A percentile compares a stretch with the other conserved stretches of the same genome.
phyloP scores from a whole-genome alignment of 1,140 invertebrate species.

The Aporrectodea caliginosa region DNA sequence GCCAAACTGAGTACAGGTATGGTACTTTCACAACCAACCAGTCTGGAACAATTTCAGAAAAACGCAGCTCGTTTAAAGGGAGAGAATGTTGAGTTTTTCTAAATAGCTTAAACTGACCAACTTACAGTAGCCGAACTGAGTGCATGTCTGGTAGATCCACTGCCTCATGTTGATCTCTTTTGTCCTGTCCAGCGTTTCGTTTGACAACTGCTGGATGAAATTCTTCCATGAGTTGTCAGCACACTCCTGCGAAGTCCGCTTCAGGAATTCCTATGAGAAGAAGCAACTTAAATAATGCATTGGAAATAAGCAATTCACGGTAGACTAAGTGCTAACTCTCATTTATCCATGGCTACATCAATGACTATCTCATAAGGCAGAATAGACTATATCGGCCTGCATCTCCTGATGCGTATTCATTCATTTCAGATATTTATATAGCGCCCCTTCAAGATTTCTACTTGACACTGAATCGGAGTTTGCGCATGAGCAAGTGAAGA shows the following conservation, averaged over 20 bases:
- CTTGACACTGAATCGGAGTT: too few relatives aligned
- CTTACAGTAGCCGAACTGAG: conserved; percentile 90
- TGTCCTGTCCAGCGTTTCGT: conserved; percentile 61
- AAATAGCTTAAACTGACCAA: conserved; percentile 48
- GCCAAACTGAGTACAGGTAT: conserved; percentile 90
- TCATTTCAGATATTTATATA: too few relatives aligned
- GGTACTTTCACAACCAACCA: conserved; percentile 83
- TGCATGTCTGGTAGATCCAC: conserved; percentile 91
- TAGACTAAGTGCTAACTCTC: too few relatives aligned
- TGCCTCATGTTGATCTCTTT: conserved; percentile 55
- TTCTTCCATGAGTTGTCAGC: conserved; percentile 76
- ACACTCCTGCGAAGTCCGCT: conserved; percentile 64
- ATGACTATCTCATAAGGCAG: too few relatives aligned
- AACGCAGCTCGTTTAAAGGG: too few relatives aligned
- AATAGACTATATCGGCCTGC: too few relatives aligned
- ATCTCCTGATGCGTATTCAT: too few relatives aligned
- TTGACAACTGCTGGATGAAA: conserved; percentile 67
- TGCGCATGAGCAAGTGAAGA: too few relatives aligned
- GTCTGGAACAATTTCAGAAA: too few relatives aligned
- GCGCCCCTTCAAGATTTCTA: too few relatives aligned
- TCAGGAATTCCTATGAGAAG: conserved; percentile 33
- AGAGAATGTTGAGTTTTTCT: too few relatives aligned
- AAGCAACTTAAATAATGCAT: background rate
- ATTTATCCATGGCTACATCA: too few relatives aligned
- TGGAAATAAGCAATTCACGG: background rate